Evolutionary conservation across 92 coral and sea anemone species (phyloP).

Genomic region (Heliopora coerulea): DNA sequence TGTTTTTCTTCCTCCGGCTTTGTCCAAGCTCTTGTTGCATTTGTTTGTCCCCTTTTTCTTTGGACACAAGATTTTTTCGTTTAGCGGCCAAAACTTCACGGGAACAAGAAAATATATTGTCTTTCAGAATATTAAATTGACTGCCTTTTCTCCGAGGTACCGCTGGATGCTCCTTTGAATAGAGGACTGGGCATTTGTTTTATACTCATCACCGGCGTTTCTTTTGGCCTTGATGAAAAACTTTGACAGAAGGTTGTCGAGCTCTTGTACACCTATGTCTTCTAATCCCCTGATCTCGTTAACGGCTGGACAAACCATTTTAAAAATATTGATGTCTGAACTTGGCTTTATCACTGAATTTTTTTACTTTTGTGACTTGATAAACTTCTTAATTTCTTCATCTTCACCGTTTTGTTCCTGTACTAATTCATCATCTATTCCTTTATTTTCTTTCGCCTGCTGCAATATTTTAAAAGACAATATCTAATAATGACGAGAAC

Average conservation of each 20-base stretch:
- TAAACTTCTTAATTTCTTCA: too few relatives aligned
- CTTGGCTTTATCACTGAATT: too few relatives aligned
- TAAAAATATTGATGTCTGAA: too few relatives aligned
- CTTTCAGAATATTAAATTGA: slow-evolving; percentile 41
- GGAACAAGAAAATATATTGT: slow-evolving; percentile 30
- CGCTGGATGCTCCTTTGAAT: slow-evolving; percentile 53
- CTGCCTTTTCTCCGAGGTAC: slow-evolving; percentile 8
- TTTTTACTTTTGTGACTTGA: too few relatives aligned
- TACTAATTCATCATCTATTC: too few relatives aligned
- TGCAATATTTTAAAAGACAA: too few relatives aligned
- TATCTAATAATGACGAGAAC: too few relatives aligned
- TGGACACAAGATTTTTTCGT: slow-evolving; percentile 21
- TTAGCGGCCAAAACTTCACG: slow-evolving; percentile 24
- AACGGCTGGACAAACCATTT: not conserved
- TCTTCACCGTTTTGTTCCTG: too few relatives aligned
- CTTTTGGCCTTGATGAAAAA: not conserved
- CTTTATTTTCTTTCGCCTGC: too few relatives aligned
- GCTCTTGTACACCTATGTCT: not conserved
- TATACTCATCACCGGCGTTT: not conserved
- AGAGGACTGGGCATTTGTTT: slow-evolving; percentile 11
- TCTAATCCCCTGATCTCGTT: not conserved
- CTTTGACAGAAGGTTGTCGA: not conserved
- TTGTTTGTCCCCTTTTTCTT: slow-evolving; percentile 46
- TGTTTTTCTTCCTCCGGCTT: slow-evolving; percentile 29
- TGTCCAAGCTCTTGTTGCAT: slow-evolving; percentile 38